These are phyloP conservation scores for Notothenia rossii DNA, from an alignment of 2,113 vertebrate genomes.

Conservation along the genomic window DNA sequence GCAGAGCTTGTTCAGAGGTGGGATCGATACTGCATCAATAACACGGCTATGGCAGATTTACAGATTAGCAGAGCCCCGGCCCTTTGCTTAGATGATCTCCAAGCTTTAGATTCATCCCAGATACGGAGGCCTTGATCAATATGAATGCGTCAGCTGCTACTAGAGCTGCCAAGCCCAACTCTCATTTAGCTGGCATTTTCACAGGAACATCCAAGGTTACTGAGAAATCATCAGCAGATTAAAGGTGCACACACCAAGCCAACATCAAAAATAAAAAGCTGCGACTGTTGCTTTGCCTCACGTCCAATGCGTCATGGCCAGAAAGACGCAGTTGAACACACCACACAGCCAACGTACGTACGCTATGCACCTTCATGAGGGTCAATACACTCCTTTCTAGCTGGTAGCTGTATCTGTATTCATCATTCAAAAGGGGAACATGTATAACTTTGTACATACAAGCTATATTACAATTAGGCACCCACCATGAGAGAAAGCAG, in stretches of 20 bases:
- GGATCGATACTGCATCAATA: slow-evolving; percentile 74
- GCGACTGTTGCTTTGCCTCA: too few species aligned
- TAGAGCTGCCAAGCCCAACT: slow-evolving; percentile 14
- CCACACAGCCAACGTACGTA: too few species aligned
- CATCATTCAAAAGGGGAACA: too few species aligned
- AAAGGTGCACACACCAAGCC: background rate
- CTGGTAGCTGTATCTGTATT: too few species aligned
- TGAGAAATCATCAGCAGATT: slow-evolving; percentile 55
- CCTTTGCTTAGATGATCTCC: slow-evolving; percentile 24
- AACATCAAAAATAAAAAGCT: too few species aligned
- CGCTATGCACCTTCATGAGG: too few species aligned
- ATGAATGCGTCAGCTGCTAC: slow-evolving; percentile 65
- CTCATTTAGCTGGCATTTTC: slow-evolving; percentile 60
- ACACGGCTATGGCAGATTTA: slow-evolving; percentile 74
- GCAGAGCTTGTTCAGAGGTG: slow-evolving; percentile 58
- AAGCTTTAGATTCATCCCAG: slow-evolving; percentile 45
- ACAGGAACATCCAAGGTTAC: slow-evolving; percentile 66
- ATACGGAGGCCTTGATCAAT: slow-evolving; percentile 64
- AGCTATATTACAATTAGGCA: too few species aligned
- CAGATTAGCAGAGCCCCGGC: slow-evolving; percentile 62
- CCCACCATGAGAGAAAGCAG: background rate
- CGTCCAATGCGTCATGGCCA: too few species aligned
- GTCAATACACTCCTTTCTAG: too few species aligned
- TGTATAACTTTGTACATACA: too few species aligned
- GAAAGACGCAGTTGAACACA: too few species aligned